Evolutionary conservation across 1,140 invertebrate species (phyloP), one percentile per base, ranked within the genome.

Genomic region (Diprion similis): DNA sequence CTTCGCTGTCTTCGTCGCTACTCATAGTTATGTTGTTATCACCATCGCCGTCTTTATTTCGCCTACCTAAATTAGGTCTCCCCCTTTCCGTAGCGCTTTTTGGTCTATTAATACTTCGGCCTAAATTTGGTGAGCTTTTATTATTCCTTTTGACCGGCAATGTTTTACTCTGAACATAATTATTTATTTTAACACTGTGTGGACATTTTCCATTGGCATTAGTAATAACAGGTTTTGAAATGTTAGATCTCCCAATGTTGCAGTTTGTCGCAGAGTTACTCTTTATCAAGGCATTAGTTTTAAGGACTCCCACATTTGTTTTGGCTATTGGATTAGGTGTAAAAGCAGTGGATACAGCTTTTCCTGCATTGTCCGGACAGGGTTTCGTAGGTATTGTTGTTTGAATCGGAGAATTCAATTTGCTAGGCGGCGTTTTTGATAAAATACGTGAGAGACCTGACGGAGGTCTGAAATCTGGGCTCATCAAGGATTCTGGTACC

Each of bases 401-500:
- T 75, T 87, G 82, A 77, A 83, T 81, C 7, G 86, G 82, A 47
- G 86, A 85, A 70, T 82, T 86, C 37, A 86, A 75, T 78, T 86
- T 85, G 70, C 79, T 85, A 19, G 84, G 78, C 37, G 84, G 83
- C 10, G 84, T 84, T 71, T 86, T 86, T 37, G 81, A 78, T 70
- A 86, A 75, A 67, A 87, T 79, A 69, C 83, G 77, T 24, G 82
- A 84, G 3, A 87, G 77, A 46, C 85, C 85, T 9, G 84, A 86
- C 17, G 89, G 82, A 73, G 92, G 91, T 78, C 92, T 88, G 81
- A 94, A 94, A 84, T 95, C 94, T 3, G 94, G 95, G 84, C 94
- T 95, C 92, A 95, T 95, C 0, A 95, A 86, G 0, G 94, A 94
- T 81, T 96, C 95, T 10, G 95, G 94, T 48, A 96, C 94, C 4